These are phyloP conservation scores for Crotalus tigris DNA, from an alignment of 2,113 vertebrate species.

Conservation along the genomic window DNA sequence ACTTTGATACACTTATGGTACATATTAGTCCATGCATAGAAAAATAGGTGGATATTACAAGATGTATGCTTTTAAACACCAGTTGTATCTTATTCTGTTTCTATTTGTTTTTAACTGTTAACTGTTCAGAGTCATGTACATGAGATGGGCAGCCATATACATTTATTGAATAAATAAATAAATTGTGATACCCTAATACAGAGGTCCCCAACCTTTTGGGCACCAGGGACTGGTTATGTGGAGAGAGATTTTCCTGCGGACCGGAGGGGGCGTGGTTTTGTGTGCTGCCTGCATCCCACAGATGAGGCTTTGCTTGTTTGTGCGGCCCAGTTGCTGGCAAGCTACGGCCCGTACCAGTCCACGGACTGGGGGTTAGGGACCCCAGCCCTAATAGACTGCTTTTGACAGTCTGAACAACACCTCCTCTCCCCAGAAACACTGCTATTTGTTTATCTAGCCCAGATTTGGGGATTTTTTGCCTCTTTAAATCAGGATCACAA, in stretches of 20 bases:
- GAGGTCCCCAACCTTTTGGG: no score
- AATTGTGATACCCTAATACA: background rate
- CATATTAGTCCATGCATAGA: background rate
- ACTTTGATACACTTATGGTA: background rate
- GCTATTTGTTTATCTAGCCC: background rate
- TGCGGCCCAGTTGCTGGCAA: no score
- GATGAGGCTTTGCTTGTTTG: no score
- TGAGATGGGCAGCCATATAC: background rate
- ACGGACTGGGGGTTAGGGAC: no score
- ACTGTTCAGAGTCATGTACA: background rate
- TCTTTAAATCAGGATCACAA: background rate
- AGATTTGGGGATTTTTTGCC: background rate
- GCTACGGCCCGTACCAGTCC: no score
- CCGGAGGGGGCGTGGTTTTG: no score
- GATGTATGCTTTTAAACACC: background rate
- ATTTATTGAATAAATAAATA: background rate
- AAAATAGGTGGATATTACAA: background rate
- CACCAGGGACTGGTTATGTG: no score
- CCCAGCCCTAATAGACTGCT: background rate
- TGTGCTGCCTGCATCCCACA: no score
- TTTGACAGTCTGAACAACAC: background rate
- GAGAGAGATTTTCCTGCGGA: no score
- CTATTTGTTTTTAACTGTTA: background rate
- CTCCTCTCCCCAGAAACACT: background rate
- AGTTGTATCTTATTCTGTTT: background rate